phyloP scores from a whole-genome alignment of 2,113 vertebrate species.

The Macquaria ambigua region DNA sequence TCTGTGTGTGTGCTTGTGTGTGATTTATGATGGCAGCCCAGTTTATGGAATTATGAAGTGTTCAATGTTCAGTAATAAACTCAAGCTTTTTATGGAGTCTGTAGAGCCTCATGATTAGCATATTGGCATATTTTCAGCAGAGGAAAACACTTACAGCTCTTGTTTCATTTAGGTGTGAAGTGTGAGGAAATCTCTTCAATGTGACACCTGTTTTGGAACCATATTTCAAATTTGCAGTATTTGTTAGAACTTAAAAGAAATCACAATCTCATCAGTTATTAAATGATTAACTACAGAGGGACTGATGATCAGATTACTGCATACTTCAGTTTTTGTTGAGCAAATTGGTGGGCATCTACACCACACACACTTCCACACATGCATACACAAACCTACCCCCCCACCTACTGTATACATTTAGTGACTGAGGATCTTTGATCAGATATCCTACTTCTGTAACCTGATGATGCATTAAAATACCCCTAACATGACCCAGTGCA shows the following conservation, averaged over 20 bases:
- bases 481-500: slow-evolving; percentile 22
- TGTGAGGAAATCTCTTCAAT: slow-evolving; percentile 2
- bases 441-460: slow-evolving; percentile 22
- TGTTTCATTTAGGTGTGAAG: neutral
- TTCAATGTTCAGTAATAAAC: slow-evolving; percentile 52
- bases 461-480: slow-evolving; percentile 30
- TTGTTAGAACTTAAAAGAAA: neutral
- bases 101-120: slow-evolving; percentile 35
- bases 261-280: neutral
- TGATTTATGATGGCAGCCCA: slow-evolving; percentile 40
- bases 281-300: neutral
- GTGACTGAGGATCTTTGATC: slow-evolving; percentile 20
- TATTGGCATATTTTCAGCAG: slow-evolving; percentile 25
- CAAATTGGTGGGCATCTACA: neutral
- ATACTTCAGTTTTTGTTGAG: neutral
- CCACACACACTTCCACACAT: neutral
- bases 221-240: neutral
- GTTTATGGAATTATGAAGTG: slow-evolving; percentile 43
- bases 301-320: neutral
- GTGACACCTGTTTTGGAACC: neutral
- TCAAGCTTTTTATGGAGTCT: slow-evolving; percentile 50
- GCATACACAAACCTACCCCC: neutral
- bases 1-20: neutral
- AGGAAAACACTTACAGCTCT: slow-evolving; percentile 14
- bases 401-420: neutral